Evolutionary conservation across 2,113 vertebrate genomes (phyloP).

Genomic region (Puma concolor): DNA sequence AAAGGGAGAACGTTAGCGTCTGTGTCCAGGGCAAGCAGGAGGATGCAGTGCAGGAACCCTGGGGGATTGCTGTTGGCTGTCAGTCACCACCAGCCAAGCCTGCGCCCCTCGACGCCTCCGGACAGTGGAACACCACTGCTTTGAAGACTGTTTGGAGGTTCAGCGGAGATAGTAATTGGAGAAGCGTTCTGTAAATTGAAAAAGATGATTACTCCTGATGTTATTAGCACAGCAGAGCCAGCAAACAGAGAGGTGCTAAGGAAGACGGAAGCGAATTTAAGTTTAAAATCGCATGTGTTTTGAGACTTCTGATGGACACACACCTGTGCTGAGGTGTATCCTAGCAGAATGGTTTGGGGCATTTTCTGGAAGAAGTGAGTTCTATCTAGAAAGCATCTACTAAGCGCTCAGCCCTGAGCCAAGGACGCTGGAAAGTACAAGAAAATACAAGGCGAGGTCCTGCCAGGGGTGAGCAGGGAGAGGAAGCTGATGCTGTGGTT

Average conservation of each 20-base stretch:
- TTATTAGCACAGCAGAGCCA: not conserved
- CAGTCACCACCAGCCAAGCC: not conserved
- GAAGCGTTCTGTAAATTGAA: not conserved
- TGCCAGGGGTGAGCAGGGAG: not conserved
- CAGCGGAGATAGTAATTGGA: not conserved
- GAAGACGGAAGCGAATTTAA: not conserved
- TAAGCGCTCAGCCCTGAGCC: not conserved
- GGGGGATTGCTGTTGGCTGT: not conserved
- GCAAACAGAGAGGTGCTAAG: not conserved
- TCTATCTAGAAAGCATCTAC: conserved; percentile 1
- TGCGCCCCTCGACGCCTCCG: rapidly evolving
- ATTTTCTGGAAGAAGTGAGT: not conserved
- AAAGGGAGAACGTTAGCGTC: not conserved
- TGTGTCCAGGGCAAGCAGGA: not conserved
- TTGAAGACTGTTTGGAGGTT: not conserved
- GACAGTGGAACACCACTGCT: not conserved
- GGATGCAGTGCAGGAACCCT: rapidly evolving
- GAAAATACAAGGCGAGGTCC: not conserved
- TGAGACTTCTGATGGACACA: not conserved
- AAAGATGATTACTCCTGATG: not conserved
- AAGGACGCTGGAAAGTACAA: not conserved
- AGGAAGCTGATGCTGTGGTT: not conserved
- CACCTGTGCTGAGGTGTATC: not conserved
- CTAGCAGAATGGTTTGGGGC: not conserved
- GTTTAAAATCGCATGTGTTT: conserved; percentile 9